A percentile compares a stretch with the other conserved stretches of the same genome.
These are phyloP conservation scores for Anthoptus insignis DNA, from an alignment of 2,888 invertebrate genomes.

Conservation along the genomic window DNA sequence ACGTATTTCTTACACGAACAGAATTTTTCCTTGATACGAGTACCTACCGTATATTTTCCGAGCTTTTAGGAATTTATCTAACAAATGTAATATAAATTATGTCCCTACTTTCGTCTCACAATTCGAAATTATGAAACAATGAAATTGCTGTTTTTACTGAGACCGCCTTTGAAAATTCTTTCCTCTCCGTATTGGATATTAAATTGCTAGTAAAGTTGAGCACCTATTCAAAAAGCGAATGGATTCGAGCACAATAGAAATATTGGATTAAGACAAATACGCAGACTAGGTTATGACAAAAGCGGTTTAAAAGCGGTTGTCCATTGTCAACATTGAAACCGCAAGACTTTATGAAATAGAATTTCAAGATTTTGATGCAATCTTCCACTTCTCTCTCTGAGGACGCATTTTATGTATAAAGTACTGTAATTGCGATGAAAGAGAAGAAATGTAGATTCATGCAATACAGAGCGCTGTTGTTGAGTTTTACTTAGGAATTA, in stretches of 20 bases:
- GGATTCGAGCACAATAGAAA: conserved; percentile 24
- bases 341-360: conserved; percentile 26
- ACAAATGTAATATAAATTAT: background rate
- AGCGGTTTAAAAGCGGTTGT: conserved; percentile 32
- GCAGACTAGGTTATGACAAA: conserved; percentile 34
- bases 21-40: background rate
- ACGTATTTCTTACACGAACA: background rate
- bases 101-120: conserved; percentile 1
- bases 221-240: conserved; percentile 31
- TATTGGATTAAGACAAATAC: conserved; percentile 34
- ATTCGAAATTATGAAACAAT: conserved; percentile 5
- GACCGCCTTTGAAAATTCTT: conserved; percentile 11
- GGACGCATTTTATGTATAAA: conserved; percentile 11
- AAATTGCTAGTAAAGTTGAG: conserved; percentile 31
- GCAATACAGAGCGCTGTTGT: too few species aligned
- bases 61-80: conserved; percentile 8
- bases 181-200: conserved; percentile 20
- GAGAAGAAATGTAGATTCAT: background rate
- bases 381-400: conserved; percentile 13
- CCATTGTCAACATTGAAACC: conserved; percentile 24
- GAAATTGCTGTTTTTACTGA: conserved; percentile 13
- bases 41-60: conserved; percentile 16
- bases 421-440: background rate
- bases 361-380: conserved; percentile 34
- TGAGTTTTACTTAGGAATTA: too few species aligned